Evolutionary conservation across 2,113 vertebrate genomes (phyloP), one percentile per base, ranked within the genome.

Genomic region (Scalopus aquaticus): DNA sequence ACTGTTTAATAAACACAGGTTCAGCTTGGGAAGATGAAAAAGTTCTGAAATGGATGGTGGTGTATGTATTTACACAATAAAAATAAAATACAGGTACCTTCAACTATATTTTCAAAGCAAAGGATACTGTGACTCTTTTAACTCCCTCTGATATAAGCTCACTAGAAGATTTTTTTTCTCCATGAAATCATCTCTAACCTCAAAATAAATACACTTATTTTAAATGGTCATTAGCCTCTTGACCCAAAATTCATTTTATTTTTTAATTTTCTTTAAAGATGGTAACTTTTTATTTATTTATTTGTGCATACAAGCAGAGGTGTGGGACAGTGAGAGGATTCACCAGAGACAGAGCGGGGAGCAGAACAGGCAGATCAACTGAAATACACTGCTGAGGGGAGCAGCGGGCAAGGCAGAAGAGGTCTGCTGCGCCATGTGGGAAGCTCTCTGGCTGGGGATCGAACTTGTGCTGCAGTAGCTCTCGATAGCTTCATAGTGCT

Each of bases 121-220:
- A 76, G 39, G n/a, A 80, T 81, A 56, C 49, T 64, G 19, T 49
- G 46, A 13, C 19, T 32, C 73, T 93, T 84, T 95, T 60, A 26
- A 49, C 12, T 77, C n/a, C 62, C 15, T 79, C 13, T 74, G 69
- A 73, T 56, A 62, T 54, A 85, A 88, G 77, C 5, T 77, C 80
- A 87, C 17, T 35, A 44, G 24, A 91, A 73, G 2, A n/a, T n/a
- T 26, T 35, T 73, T 76, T 82, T 58, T 32, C 69, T 37, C 30
- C 42, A 30, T 54, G 35, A 90, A 86, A 95, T 56, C 26, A 19
- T 39, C 78, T 19, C 67, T 56, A 73, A 69, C 54, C n/a, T 69
- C 24, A 65, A 82, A 96, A 93, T 84, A 90, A 81, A 88, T 35
- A 30, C 1, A 28, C n/a, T 93, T 78, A 82, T 86, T 74, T 87